Conservation (phyloP, 2,888 invertebrate genomes). For the Eucera pruinosa region DNA sequence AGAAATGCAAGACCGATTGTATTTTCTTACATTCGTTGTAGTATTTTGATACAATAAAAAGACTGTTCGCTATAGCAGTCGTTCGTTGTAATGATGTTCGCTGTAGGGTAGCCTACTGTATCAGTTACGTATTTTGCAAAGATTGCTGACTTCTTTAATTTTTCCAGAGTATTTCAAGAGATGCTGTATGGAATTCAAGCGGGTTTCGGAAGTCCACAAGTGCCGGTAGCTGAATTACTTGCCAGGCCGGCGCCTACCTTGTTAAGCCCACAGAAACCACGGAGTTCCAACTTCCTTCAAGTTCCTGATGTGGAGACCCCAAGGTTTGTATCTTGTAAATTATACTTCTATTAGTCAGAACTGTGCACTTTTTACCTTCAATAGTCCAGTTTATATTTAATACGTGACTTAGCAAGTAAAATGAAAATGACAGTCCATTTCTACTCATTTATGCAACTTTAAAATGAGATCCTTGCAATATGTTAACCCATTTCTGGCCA, state of each 20-base stretch:
- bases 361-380: conserved; percentile 13
- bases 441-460: neutral
- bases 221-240: conserved; percentile 94
- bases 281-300: conserved; percentile 96
- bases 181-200: conserved; percentile 98
- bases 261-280: conserved; percentile 93
- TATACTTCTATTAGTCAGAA: conserved; percentile 2
- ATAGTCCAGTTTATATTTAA: conserved; percentile 33
- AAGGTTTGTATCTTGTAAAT: conserved; percentile 81
- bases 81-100: no score
- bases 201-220: conserved; percentile 96
- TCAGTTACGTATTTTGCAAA: neutral
- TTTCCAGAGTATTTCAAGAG: conserved; percentile 93
- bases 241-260: conserved; percentile 94
- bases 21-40: no score
- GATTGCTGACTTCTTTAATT: neutral
- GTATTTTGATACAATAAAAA: no score
- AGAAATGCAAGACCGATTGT: no score
- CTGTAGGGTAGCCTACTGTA: no score
- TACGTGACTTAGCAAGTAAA: no score
- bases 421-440: neutral
- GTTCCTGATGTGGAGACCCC: conserved; percentile 96
- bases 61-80: no score
- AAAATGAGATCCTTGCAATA: neutral
- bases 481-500: conserved; percentile 32